A percentile compares a stretch with the other conserved stretches of the same genome.
Evolutionary conservation across 2,113 vertebrate species (phyloP).

Genomic region (Limnothrissa miodon): DNA sequence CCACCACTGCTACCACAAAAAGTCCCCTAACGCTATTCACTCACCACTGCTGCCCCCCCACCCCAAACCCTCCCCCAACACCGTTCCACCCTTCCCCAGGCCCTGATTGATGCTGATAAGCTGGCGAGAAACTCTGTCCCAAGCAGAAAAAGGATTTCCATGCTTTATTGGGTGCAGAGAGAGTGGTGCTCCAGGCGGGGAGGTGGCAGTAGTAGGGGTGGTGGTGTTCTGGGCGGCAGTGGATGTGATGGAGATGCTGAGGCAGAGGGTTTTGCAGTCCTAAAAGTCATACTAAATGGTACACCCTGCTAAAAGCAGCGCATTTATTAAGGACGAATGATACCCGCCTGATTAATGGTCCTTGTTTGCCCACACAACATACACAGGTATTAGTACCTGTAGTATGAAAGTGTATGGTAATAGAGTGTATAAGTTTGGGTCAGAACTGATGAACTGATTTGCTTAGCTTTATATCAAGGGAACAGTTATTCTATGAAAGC

Average conservation of each 20-base stretch:
- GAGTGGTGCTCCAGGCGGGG: not conserved
- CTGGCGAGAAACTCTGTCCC: constrained; percentile 28
- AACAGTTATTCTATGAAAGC: too few relatives aligned
- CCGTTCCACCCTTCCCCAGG: constrained; percentile 14
- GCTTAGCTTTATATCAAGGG: too few relatives aligned
- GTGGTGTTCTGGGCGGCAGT: not conserved
- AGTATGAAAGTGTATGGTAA: not conserved
- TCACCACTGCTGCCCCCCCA: constrained; percentile 6
- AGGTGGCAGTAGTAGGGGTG: not conserved
- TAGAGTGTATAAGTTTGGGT: too few relatives aligned
- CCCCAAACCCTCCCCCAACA: not conserved
- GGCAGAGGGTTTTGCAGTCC: not conserved
- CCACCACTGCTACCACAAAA: constrained; percentile 15
- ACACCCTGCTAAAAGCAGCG: not conserved
- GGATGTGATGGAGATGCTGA: not conserved
- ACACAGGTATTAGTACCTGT: not conserved
- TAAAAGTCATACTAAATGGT: not conserved
- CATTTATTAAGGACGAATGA: not conserved
- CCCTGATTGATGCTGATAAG: constrained; percentile 31
- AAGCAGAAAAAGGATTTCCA: constrained; percentile 27
- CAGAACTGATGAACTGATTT: too few relatives aligned
- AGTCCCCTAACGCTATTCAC: not conserved
- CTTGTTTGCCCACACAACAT: not conserved
- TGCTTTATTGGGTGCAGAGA: constrained; percentile 18
- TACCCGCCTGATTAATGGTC: not conserved